Evolutionary conservation across 1,140 invertebrate species (phyloP), one percentile per base, ranked within the genome.

Genomic region (Zaprionus kolodkinae): DNA sequence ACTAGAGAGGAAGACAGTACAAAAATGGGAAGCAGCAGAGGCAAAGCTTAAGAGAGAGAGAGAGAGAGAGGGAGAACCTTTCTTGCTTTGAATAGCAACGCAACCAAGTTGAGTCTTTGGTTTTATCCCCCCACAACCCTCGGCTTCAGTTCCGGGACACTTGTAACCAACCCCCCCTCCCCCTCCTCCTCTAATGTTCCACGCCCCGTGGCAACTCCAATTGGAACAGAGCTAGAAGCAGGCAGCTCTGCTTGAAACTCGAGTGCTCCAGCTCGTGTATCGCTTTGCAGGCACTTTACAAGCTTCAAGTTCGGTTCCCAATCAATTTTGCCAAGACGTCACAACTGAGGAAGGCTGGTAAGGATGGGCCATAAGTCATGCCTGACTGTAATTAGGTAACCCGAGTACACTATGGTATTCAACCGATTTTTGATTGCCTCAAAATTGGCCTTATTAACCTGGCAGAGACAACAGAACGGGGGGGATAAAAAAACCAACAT

Each of bases 231-330:
- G 4, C 33, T n/a, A 40, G 36, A 3, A 38, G 10, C 36, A 38
- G 11, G 36, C 36, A 38, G n/a, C 7, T 0, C 38, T n/a, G n/a
- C 40, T 15, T 45, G 40, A 45, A 45, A 45, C n/a, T 15, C 2
- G 40, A 45, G 40, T 45, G n/a, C 40, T n/a, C 7, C 40, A 43
- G n/a, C 40, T 45, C 40, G 40, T 45, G 40, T 45, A 45, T 15
- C n/a, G 40, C 40, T 45, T 15, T 3, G 40, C 40, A 45, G 40
- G 40, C 40, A 45, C 40, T 45, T 45, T 15, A 17, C 40, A 45
- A 45, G 40, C 40, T 45, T 45, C 40, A 15, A 17, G n/a, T 10
- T 45, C 40, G 15, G 40, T 45, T 15, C 40, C n/a, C 40, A 45
- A 45, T 45, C n/a, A 45, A 15, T 45, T 45, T 3, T 45, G 40